A percentile compares a stretch with the other conserved stretches of the same genome.
Conservation (phyloP, 2,113 vertebrate species). For the Myrmophylax atrothorax region DNA sequence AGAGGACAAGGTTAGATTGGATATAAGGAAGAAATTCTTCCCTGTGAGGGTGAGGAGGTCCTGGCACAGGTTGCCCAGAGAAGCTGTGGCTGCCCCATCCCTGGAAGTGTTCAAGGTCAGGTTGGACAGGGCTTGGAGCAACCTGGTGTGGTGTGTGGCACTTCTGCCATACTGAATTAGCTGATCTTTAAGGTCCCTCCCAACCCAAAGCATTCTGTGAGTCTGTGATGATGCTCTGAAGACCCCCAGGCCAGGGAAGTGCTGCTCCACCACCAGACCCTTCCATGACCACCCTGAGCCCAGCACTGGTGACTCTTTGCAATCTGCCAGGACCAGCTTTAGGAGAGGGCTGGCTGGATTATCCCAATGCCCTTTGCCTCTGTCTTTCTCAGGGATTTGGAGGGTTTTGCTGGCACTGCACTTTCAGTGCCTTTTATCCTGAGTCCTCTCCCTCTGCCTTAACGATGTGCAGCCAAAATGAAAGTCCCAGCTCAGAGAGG, state of each 20-base stretch:
- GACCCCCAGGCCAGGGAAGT: no score
- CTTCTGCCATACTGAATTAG: neutral
- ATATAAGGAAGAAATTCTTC: neutral
- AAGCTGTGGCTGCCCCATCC: neutral
- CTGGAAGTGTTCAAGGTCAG: neutral
- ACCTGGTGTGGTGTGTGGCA: rapidly evolving
- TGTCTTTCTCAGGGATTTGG: neutral
- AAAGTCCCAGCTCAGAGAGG: neutral
- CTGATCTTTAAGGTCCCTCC: neutral
- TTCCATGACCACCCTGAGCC: neutral
- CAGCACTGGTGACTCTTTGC: neutral
- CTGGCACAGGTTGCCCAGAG: neutral
- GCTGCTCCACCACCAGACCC: neutral
- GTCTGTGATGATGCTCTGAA: neutral
- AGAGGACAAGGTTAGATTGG: neutral
- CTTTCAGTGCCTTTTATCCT: neutral
- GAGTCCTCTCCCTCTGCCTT: neutral
- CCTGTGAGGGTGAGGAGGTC: rapidly evolving
- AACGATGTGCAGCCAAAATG: neutral
- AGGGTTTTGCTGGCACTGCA: rapidly evolving
- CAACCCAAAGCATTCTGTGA: neutral
- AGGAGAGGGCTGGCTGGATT: neutral
- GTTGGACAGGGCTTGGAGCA: rapidly evolving
- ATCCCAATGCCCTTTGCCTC: neutral
- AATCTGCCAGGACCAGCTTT: neutral